These are phyloP conservation scores for Oscheius onirici DNA, from an alignment of 2,888 invertebrate genomes.

Conservation along the genomic window DNA sequence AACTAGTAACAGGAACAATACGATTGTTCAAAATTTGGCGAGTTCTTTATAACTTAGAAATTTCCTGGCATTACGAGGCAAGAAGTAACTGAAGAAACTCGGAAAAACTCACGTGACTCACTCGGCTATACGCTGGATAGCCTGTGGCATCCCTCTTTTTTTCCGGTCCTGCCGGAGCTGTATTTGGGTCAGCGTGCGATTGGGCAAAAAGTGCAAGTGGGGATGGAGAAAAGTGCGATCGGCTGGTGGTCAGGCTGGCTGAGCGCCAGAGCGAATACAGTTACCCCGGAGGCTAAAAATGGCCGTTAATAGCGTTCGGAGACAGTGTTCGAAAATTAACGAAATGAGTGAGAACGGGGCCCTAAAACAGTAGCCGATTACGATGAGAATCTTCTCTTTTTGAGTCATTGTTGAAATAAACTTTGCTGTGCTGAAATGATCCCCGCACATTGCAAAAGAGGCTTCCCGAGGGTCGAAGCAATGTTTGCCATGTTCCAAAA, in stretches of 20 bases:
- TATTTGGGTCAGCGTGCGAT: slow-evolving; percentile 31
- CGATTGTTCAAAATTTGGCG: too few relatives aligned
- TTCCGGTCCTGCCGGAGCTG: slow-evolving; percentile 12
- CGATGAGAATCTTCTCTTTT: background rate
- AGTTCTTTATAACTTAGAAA: too few relatives aligned
- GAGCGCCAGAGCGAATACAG: too few relatives aligned
- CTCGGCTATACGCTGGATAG: background rate
- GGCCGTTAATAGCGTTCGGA: background rate
- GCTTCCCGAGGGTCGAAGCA: slow-evolving; percentile 25
- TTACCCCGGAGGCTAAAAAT: background rate
- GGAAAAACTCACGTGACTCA: too few relatives aligned
- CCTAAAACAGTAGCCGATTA: too few relatives aligned
- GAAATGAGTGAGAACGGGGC: background rate
- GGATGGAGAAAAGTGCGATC: background rate
- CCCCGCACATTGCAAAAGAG: slow-evolving; percentile 12
- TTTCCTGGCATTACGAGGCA: too few relatives aligned
- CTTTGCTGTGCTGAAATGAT: slow-evolving; percentile 8
- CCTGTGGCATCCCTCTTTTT: slow-evolving; percentile 13
- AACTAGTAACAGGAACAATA: too few relatives aligned
- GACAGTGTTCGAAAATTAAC: background rate
- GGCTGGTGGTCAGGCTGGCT: background rate
- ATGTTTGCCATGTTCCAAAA: slow-evolving; percentile 27
- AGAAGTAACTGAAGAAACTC: too few relatives aligned
- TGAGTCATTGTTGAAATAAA: background rate
- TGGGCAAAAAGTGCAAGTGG: slow-evolving; percentile 30